Evolutionary conservation across 2,888 invertebrate genomes (phyloP).

Genomic region (Anaspis maculata): DNA sequence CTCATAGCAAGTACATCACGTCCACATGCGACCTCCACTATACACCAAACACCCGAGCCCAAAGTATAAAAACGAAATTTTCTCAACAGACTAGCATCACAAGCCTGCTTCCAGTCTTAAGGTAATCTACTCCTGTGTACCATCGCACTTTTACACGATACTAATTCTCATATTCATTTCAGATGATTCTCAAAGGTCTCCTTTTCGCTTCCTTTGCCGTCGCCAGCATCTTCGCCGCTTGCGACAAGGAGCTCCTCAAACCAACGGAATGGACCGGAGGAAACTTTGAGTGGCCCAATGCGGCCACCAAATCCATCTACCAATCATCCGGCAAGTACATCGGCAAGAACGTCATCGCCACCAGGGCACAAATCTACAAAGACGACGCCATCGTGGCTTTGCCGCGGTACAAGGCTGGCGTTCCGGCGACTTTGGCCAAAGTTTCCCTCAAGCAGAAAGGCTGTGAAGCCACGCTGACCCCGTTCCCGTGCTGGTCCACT

Average conservation of each 20-base stretch:
- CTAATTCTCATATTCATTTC: no score
- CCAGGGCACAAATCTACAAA: conserved; percentile 49
- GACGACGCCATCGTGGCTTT: conserved; percentile 49
- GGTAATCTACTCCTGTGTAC: no score
- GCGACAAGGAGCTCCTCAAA: conserved; percentile 23
- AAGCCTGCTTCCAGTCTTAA: no score
- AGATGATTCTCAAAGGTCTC: no score
- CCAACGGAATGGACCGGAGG: conserved; percentile 39
- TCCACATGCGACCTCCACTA: no score
- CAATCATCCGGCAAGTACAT: conserved; percentile 49
- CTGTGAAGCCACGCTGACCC: conserved; percentile 45
- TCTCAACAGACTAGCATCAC: no score
- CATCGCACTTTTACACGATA: no score
- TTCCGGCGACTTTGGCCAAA: conserved; percentile 58
- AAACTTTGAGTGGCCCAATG: conserved; percentile 24
- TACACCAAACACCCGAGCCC: no score
- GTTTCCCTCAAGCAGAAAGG: conserved; percentile 42
- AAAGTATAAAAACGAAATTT: no score
- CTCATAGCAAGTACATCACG: no score
- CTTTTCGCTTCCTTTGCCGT: conserved; percentile 18
- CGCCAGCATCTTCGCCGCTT: conserved; percentile 16
- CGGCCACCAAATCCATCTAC: conserved; percentile 48
- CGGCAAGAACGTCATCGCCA: conserved; percentile 52
- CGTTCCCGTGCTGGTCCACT: conserved; percentile 56
- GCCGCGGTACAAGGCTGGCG: conserved; percentile 55